Evolutionary conservation across 2,113 vertebrate species (phyloP).

Genomic region (Leucoraja erinaceus): DNA sequence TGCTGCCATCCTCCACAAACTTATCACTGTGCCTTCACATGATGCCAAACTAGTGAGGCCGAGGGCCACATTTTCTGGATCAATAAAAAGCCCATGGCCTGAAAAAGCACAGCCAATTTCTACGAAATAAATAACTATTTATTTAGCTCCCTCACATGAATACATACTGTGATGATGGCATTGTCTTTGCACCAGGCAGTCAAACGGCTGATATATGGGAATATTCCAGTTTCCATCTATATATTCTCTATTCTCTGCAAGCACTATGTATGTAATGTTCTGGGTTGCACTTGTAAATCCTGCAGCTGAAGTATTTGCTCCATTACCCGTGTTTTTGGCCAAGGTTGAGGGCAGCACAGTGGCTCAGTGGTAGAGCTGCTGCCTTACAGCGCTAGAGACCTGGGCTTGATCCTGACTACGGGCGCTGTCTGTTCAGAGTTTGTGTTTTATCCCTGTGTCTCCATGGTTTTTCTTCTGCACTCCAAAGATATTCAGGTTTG

Average conservation of each 20-base stretch:
- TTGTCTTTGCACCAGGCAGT: background rate
- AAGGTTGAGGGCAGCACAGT: too few species aligned
- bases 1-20: conserved; percentile 50
- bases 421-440: too few species aligned
- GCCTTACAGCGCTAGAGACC: too few species aligned
- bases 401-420: too few species aligned
- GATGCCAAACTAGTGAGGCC: conserved; percentile 37
- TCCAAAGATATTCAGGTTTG: too few species aligned
- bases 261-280: background rate
- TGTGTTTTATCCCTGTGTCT: too few species aligned
- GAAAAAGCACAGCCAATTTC: conserved; percentile 9
- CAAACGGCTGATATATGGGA: conserved; percentile 30
- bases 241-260: conserved; percentile 14
- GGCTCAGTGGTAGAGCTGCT: too few species aligned
- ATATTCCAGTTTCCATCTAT: background rate
- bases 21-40: conserved; percentile 45
- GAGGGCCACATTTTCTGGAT: conserved; percentile 34
- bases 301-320: conserved; percentile 27
- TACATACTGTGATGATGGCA: conserved; percentile 18
- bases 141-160: conserved; percentile 25
- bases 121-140: conserved; percentile 34
- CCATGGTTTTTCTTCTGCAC: too few species aligned
- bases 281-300: conserved; percentile 12
- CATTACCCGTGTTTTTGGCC: background rate
- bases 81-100: conserved; percentile 33